Base-by-base conservation (phyloP, 92 coral and sea anemone species). In the Epizoanthus stellaris region DNA sequence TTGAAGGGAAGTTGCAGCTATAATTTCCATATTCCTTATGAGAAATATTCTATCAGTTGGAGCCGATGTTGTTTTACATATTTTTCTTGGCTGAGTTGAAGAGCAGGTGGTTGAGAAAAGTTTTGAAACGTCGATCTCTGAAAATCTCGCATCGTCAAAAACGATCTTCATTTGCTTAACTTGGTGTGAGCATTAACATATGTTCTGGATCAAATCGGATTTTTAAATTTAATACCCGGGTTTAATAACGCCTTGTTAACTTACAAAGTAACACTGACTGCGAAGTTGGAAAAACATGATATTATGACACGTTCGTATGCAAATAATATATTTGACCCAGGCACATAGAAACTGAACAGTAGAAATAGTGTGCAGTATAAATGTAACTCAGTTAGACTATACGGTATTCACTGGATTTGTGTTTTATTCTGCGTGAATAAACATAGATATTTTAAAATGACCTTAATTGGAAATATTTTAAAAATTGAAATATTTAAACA, bases 201-300 rank as follows among this genome's bases (percentile, higher is more conserved):
- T 79, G 71, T 62, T 79, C 47, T 43, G 57, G 42, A 63, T 79
- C 71, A 63, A 79, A 20, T 40, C 65, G 7, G 65, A 63, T 62
- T 14, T 56, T 62, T 45, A 61, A 58, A 39, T 19, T 62, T n/a
- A 62, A 43, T 15, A 49, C 58, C 25, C 25, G 25, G 25, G 25
- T 23, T 23, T 23, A 60, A 5, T 77, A 38, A 30, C 59, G 13
- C 45, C 43, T 20, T 34, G 30, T 20, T 61, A 12, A 11, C 4
- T 20, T 79, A n/a, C 4, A 43, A 79, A 45, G 25, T 67, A 63
- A 49, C 54, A 4, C 3, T 43, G 49, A 43, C 7, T 43, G 49
- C 6, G 9, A 45, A 7, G 10, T 52, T 52, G 15, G 5, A 52
- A 52, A 52, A 45, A 12, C 56, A 52, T 52, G 2, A 52, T 9